phyloP scores from a whole-genome alignment of 1,140 invertebrate genomes.

The Gryon sp. region DNA sequence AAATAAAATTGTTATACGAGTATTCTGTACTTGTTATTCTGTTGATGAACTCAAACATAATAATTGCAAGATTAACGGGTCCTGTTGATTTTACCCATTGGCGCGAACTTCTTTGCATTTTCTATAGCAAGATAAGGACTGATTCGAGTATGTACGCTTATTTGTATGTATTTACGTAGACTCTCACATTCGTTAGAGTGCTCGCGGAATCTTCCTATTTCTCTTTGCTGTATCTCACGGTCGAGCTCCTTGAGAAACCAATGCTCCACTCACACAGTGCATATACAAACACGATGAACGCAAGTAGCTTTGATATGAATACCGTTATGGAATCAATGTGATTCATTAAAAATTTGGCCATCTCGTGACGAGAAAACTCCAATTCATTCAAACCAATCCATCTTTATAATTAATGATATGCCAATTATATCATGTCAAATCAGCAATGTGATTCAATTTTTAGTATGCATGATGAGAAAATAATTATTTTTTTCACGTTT shows the following conservation, averaged over 20 bases:
- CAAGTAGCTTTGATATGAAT: slow-evolving; percentile 43
- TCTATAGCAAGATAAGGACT: slow-evolving; percentile 45
- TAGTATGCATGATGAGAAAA: too few species aligned
- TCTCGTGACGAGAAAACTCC: slow-evolving; percentile 4
- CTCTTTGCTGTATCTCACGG: slow-evolving; percentile 57
- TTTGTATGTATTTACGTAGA: slow-evolving; percentile 59
- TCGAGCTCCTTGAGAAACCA: slow-evolving; percentile 57
- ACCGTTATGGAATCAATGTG: slow-evolving; percentile 57
- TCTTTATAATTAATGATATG: slow-evolving; percentile 27
- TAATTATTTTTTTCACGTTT: too few species aligned
- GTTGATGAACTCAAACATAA: slow-evolving; percentile 13
- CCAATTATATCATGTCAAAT: slow-evolving; percentile 1
- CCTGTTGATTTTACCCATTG: slow-evolving; percentile 48
- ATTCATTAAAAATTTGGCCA: slow-evolving; percentile 46
- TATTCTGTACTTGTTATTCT: not conserved
- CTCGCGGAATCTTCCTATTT: slow-evolving; percentile 54
- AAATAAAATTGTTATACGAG: too few species aligned
- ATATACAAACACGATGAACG: slow-evolving; percentile 33
- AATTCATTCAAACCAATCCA: slow-evolving; percentile 29
- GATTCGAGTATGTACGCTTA: slow-evolving; percentile 48
- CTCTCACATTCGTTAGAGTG: slow-evolving; percentile 62
- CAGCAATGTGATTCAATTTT: too few species aligned
- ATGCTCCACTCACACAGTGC: slow-evolving; percentile 51
- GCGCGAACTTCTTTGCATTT: slow-evolving; percentile 58
- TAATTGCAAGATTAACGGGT: slow-evolving; percentile 53